These are phyloP conservation scores for Megastigmus dorsalis DNA, from an alignment of 2,888 invertebrate genomes.

Conservation along the genomic window DNA sequence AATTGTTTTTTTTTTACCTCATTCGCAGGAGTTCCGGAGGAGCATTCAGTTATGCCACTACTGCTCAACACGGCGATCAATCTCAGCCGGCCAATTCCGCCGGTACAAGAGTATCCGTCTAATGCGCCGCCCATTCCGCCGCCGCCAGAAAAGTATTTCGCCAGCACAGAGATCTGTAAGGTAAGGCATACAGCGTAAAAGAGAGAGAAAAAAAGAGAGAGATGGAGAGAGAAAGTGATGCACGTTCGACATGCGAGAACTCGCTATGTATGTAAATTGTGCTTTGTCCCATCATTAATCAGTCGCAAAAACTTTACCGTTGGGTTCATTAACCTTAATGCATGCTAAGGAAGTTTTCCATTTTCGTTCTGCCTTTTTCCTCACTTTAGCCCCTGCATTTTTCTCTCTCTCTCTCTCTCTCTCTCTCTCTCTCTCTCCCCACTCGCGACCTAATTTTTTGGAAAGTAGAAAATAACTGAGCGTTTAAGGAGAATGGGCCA, in stretches of 20 bases:
- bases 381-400: too few species aligned
- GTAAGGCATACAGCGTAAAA: conserved; percentile 67
- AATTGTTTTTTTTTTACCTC: not conserved
- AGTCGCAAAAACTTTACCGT: conserved; percentile 16
- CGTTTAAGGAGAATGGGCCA: not conserved
- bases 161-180: conserved; percentile 80
- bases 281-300: conserved; percentile 18
- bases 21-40: conserved; percentile 65
- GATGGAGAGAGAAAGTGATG: conserved; percentile 21
- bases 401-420: too few species aligned
- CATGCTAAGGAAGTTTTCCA: conserved; percentile 32
- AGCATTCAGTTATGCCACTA: conserved; percentile 70
- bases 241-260: conserved; percentile 53
- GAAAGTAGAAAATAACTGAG: conserved; percentile 14
- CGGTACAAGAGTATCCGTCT: conserved; percentile 70
- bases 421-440: not conserved
- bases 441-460: conserved; percentile 13
- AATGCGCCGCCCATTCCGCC: conserved; percentile 81
- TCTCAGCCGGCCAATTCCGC: conserved; percentile 70
- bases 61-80: conserved; percentile 71
- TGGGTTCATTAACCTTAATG: conserved; percentile 38
- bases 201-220: not conserved
- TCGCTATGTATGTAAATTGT: conserved; percentile 43
- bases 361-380: conserved; percentile 1
- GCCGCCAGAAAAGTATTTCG: conserved; percentile 83